These are phyloP conservation scores for Ecdyonurus torrentis DNA, from an alignment of 2,888 invertebrate genomes.

Conservation along the genomic window DNA sequence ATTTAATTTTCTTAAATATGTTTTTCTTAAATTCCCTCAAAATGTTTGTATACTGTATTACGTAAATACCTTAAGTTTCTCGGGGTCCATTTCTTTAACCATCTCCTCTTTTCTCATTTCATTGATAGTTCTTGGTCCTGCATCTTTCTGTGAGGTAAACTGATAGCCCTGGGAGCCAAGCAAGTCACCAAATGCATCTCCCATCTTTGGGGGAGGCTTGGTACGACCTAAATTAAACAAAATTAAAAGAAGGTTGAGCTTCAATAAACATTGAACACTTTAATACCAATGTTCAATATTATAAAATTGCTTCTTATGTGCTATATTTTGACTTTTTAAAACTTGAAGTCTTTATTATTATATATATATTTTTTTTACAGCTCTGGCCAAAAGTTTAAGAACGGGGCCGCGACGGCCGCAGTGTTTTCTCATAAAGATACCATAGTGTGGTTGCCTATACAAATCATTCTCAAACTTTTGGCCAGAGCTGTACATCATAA, in stretches of 20 bases:
- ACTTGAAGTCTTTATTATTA: not conserved
- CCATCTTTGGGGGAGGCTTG: constrained; percentile 18
- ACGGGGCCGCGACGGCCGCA: too few relatives aligned
- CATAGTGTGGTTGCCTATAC: too few relatives aligned
- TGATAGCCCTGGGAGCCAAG: constrained; percentile 80
- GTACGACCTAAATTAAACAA: not conserved
- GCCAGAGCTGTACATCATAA: too few relatives aligned
- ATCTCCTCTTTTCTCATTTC: constrained; percentile 82
- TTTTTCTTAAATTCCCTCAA: too few relatives aligned
- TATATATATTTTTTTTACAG: too few relatives aligned
- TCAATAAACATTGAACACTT: not conserved
- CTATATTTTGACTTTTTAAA: not conserved
- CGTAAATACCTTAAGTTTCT: constrained; percentile 68
- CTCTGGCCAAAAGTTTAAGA: too few relatives aligned
- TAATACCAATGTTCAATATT: not conserved
- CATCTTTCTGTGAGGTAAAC: constrained; percentile 52
- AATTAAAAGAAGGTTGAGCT: not conserved
- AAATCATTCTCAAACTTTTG: too few relatives aligned
- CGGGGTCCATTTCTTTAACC: constrained; percentile 79
- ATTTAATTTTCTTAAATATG: too few relatives aligned
- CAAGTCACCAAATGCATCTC: constrained; percentile 78
- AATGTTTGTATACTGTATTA: too few relatives aligned
- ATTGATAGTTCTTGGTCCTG: constrained; percentile 75
- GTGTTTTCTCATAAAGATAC: too few relatives aligned
- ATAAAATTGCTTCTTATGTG: not conserved